Conservation (phyloP, 2,113 vertebrate species). For the Dascyllus trimaculatus region DNA sequence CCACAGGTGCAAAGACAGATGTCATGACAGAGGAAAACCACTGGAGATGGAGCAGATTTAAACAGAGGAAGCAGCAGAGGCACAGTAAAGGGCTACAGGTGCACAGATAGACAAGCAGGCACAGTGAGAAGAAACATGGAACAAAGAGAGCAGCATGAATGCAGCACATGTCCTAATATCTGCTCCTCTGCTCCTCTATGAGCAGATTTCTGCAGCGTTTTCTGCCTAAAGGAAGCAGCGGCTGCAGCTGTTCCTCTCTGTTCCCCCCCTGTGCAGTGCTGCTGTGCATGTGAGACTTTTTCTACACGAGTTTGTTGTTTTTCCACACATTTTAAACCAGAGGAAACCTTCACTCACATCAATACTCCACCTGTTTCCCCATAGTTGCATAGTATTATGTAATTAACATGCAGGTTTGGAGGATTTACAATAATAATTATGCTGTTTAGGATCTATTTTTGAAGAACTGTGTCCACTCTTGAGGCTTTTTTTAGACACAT, state of each 20-base stretch:
- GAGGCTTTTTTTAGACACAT: too few species aligned
- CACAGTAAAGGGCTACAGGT: constrained; percentile 16
- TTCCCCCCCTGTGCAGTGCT: background rate
- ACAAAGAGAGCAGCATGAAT: background rate
- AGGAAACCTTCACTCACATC: too few species aligned
- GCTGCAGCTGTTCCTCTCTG: background rate
- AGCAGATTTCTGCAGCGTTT: constrained; percentile 1
- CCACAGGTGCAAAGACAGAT: too few species aligned
- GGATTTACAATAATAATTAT: background rate
- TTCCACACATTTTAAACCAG: too few species aligned
- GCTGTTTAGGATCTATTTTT: too few species aligned
- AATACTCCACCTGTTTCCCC: too few species aligned
- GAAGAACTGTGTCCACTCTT: background rate
- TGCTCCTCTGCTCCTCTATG: background rate
- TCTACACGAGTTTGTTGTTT: background rate
- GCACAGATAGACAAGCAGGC: background rate
- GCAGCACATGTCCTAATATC: constrained; percentile 10
- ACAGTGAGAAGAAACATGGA: too few species aligned
- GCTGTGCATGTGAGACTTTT: constrained; percentile 16
- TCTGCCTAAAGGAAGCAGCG: background rate
- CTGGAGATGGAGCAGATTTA: too few species aligned
- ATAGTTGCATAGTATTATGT: too few species aligned
- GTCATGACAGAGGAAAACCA: too few species aligned
- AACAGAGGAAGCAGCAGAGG: too few species aligned
- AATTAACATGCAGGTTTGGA: background rate